Conservation (phyloP, 2,888 invertebrate genomes). For the Eugnorisma glareosa region DNA sequence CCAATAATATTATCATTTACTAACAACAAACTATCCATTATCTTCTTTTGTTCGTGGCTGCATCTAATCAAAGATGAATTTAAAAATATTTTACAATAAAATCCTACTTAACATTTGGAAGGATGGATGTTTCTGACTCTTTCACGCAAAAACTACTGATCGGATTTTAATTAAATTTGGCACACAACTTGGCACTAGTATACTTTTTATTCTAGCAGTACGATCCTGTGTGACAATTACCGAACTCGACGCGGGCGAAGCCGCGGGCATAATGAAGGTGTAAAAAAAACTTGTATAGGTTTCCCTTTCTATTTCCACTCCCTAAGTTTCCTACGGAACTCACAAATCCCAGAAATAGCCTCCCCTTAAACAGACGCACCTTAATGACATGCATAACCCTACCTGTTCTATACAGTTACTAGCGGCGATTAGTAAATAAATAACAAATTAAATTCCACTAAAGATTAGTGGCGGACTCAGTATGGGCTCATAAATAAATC, state of each 20-base stretch:
- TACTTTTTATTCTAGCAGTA: no score
- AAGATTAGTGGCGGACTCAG: constrained; percentile 86
- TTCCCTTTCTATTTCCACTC: neutral
- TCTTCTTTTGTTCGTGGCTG: neutral
- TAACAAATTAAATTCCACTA: constrained; percentile 88
- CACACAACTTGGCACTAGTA: no score
- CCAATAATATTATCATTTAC: neutral
- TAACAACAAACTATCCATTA: neutral
- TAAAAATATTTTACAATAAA: neutral
- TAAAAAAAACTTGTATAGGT: neutral
- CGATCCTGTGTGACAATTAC: no score
- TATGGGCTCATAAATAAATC: constrained; percentile 88
- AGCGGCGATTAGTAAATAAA: constrained; percentile 86
- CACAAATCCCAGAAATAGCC: constrained; percentile 40
- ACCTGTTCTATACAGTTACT: constrained; percentile 74
- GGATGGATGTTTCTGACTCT: no score
- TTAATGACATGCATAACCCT: constrained; percentile 75
- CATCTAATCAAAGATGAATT: neutral
- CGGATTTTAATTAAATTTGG: no score
- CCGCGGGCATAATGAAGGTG: no score
- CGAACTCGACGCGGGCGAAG: no score
- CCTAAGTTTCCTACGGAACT: neutral
- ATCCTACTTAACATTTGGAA: no score
- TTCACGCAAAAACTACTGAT: no score
- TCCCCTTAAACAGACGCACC: constrained; percentile 46